phyloP scores from a whole-genome alignment of 2,888 invertebrate genomes.

The Eupithecia centaureata region DNA sequence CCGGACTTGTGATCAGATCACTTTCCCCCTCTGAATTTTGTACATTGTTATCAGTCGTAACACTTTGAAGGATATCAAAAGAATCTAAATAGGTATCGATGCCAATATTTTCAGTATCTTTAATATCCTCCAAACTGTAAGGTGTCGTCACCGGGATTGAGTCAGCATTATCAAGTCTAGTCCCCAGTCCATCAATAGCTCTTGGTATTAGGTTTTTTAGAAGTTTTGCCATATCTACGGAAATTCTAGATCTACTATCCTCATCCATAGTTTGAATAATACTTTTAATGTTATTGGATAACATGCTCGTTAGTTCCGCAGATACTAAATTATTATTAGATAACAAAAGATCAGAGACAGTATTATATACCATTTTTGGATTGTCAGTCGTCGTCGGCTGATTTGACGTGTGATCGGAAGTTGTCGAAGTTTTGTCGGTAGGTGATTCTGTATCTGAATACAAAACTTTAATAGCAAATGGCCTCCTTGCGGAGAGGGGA shows the following conservation, averaged over 20 bases:
- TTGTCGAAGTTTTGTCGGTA: slow-evolving; percentile 73
- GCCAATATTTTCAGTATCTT: slow-evolving; percentile 73
- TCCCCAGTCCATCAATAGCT: slow-evolving; percentile 70
- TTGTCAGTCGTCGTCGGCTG: slow-evolving; percentile 75
- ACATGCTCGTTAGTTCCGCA: slow-evolving; percentile 82
- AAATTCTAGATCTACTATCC: slow-evolving; percentile 75
- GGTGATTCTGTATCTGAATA: slow-evolving; percentile 76
- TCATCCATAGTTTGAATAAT: slow-evolving; percentile 78
- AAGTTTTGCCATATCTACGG: slow-evolving; percentile 79
- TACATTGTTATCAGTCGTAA: slow-evolving; percentile 61
- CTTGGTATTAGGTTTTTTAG: slow-evolving; percentile 80
- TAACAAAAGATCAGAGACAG: slow-evolving; percentile 78
- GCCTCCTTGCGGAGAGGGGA: slow-evolving; percentile 75
- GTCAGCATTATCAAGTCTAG: slow-evolving; percentile 66
- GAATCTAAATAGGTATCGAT: slow-evolving; percentile 52
- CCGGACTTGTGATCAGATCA: slow-evolving; percentile 45
- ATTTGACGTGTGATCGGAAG: slow-evolving; percentile 66
- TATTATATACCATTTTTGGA: slow-evolving; percentile 79
- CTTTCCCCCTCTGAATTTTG: slow-evolving; percentile 61
- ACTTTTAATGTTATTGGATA: slow-evolving; percentile 76
- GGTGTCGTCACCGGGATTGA: slow-evolving; percentile 72
- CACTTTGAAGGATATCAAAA: slow-evolving; percentile 68
- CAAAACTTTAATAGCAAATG: slow-evolving; percentile 79
- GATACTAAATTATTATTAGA: slow-evolving; percentile 78
- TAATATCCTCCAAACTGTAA: slow-evolving; percentile 79